Conservation (phyloP, 2,113 vertebrate genomes). For the Phodopus roborovskii region DNA sequence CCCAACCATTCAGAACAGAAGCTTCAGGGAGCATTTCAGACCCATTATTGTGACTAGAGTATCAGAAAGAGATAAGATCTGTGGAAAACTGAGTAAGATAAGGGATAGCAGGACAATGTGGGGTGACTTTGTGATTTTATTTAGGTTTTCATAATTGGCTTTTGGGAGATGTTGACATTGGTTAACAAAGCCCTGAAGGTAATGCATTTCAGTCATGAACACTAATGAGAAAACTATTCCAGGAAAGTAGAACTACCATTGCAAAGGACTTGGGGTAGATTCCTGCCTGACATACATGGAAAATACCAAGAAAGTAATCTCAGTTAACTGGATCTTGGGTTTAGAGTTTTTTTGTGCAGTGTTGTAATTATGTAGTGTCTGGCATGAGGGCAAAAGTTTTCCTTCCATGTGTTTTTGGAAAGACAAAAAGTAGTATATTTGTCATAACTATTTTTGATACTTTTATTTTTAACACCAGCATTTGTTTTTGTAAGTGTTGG, state of each 20-base stretch:
- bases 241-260: neutral
- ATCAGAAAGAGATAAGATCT: neutral
- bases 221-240: neutral
- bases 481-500: constrained; percentile 73
- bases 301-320: constrained; percentile 31
- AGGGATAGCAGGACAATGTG: neutral
- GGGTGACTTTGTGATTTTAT: neutral
- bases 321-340: constrained; percentile 79
- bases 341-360: constrained; percentile 57
- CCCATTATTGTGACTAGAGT: neutral
- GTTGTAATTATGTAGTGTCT: constrained; percentile 73
- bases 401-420: constrained; percentile 71
- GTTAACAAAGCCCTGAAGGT: neutral
- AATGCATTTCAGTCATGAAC: neutral
- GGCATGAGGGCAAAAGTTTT: constrained; percentile 76
- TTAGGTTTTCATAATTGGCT: neutral
- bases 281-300: neutral
- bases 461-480: constrained; percentile 73
- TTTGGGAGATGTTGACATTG: neutral
- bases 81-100: neutral
- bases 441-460: constrained; percentile 69
- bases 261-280: neutral
- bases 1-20: neutral
- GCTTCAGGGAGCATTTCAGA: neutral
- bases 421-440: constrained; percentile 63